phyloP scores from a whole-genome alignment of 2,888 invertebrate genomes.

The Clitarchus hookeri region DNA sequence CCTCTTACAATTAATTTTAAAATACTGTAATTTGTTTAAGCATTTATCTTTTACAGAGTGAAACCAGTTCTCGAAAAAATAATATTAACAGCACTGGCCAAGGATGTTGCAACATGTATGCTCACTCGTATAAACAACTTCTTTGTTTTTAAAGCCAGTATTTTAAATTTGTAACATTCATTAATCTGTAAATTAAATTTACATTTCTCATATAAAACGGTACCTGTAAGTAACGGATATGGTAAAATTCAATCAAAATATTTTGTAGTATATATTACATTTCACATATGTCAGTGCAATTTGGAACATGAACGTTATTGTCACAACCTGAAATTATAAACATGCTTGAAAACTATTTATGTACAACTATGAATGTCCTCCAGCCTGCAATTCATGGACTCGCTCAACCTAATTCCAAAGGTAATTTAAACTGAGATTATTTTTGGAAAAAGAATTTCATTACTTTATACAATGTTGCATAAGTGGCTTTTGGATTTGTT shows the following conservation, averaged over 20 bases:
- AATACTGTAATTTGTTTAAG: too few relatives aligned
- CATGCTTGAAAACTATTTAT: neutral
- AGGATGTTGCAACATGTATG: neutral
- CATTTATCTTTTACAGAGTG: neutral
- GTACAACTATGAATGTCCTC: neutral
- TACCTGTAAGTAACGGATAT: neutral
- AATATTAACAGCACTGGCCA: neutral
- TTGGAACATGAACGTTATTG: slow-evolving; percentile 6
- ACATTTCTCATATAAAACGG: neutral
- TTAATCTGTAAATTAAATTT: neutral
- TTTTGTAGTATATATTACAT: neutral
- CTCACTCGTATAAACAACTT: neutral
- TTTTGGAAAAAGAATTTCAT: too few relatives aligned
- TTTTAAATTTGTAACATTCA: neutral
- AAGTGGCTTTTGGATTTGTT: too few relatives aligned
- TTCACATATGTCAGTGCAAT: neutral
- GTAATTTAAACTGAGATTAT: neutral
- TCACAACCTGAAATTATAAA: neutral
- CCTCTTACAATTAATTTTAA: too few relatives aligned
- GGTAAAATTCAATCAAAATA: neutral
- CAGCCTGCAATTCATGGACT: neutral
- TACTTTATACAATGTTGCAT: too few relatives aligned
- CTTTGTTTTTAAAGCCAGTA: neutral
- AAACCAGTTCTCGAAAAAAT: neutral
- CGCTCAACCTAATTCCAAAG: neutral